These are phyloP conservation scores for Scomber japonicus DNA, from an alignment of 2,113 vertebrate genomes.

Conservation along the genomic window DNA sequence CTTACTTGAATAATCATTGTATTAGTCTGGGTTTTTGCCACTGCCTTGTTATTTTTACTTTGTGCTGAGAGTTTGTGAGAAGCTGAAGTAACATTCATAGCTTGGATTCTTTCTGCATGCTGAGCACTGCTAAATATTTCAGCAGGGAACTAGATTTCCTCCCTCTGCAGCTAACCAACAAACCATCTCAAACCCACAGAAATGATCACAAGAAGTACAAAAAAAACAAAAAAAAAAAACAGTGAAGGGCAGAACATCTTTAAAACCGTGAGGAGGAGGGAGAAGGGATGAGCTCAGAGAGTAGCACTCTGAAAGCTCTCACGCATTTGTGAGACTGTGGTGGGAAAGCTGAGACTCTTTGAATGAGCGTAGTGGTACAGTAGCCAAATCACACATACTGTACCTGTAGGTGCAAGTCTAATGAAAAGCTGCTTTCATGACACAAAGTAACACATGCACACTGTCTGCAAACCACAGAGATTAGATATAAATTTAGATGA, in stretches of 20 bases:
- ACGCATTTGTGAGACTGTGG: constrained; percentile 14
- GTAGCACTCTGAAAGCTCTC: constrained; percentile 27
- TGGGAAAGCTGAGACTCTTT: constrained; percentile 15
- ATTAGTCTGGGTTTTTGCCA: not conserved
- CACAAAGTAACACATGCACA: not conserved
- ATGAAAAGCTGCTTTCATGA: not conserved
- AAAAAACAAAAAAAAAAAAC: constrained; percentile 11
- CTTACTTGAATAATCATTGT: constrained; percentile 3
- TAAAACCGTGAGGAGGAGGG: constrained; percentile 21
- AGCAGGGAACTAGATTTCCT: constrained; percentile 67
- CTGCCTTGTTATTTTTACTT: constrained; percentile 32
- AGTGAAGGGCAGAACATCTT: constrained; percentile 23
- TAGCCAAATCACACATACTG: not conserved
- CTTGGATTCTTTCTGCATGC: constrained; percentile 24
- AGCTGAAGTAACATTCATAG: constrained; percentile 31
- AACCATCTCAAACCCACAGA: constrained; percentile 49
- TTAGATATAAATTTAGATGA: not conserved
- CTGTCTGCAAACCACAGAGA: not conserved
- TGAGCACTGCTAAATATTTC: constrained; percentile 71
- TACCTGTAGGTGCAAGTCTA: no score
- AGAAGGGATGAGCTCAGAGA: constrained; percentile 20
- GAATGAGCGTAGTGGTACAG: not conserved
- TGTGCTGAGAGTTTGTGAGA: constrained; percentile 29
- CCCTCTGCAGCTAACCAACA: constrained; percentile 52
- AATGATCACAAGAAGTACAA: constrained; percentile 47